Evolutionary conservation across 1,140 invertebrate genomes (phyloP), one percentile per base, ranked within the genome.

Genomic region (Trialeurodes vaporariorum): DNA sequence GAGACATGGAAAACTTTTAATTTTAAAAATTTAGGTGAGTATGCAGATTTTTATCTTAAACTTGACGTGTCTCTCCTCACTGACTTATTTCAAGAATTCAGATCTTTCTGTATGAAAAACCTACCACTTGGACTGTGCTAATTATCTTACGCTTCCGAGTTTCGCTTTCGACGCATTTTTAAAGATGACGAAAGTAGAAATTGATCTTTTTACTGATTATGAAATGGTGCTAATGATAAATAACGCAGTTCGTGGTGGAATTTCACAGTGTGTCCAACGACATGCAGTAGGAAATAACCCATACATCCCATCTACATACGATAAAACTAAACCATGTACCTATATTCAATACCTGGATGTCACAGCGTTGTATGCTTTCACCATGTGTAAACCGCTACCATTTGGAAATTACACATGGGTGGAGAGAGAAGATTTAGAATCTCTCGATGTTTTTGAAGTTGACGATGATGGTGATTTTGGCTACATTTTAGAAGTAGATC

Each of bases 1-100:
- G 5, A 61, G 5, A n/a, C 24, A 11, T 61, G 24, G n/a, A 5
- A 22, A 61, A n/a, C 60, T 61, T 61, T 61, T 61, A 22, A 61
- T 23, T 5, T n/a, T 5, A 61, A 61, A 61, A 22, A 61, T 23
- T 25, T 61, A 23, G n/a, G n/a, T 2, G 60, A 5, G 5, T 61
- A 61, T 61, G 9, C n/a, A n/a, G 9, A 11, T 11, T n/a, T 61
- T 25, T 61, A 61, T 61, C 60, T 61, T 61, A 61, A 61, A 61
- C 5, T n/a, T n/a, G n/a, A 61, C 22, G 11, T 22, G 24, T 9
- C 24, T n/a, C 5, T 23, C 11, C 60, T 61, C 9, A 5, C n/a
- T 61, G 60, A 61, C 11, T n/a, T 5, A 5, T 5, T 61, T 22
- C 5, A 61, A 61, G 5, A 5, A 23, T 61, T 61, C 24, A 61